A percentile compares a stretch with the other conserved stretches of the same genome.
These are phyloP conservation scores for Apaloderma vittatum DNA, from an alignment of 2,113 vertebrate species.

Conservation along the genomic window DNA sequence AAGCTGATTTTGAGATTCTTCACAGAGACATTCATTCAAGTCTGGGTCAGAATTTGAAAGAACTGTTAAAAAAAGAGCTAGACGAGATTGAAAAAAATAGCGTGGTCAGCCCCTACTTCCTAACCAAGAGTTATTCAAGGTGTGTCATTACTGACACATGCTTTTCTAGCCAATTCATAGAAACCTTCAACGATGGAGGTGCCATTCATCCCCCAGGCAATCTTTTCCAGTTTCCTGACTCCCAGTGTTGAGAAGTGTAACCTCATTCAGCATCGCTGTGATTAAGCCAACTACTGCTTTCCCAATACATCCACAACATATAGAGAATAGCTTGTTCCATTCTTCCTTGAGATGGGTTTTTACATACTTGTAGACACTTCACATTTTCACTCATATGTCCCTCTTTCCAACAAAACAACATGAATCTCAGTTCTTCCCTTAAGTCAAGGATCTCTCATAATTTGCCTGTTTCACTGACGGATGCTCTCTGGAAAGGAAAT, in stretches of 20 bases:
- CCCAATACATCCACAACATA: background rate
- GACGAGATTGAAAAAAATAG: background rate
- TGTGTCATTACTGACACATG: background rate
- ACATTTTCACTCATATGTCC: background rate
- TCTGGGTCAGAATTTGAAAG: background rate
- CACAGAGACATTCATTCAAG: background rate
- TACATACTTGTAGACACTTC: background rate
- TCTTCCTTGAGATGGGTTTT: background rate
- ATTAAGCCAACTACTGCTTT: background rate
- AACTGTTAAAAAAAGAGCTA: background rate
- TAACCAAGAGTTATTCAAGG: background rate
- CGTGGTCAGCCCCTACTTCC: background rate
- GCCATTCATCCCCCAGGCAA: background rate
- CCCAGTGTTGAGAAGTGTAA: background rate
- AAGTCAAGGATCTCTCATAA: background rate
- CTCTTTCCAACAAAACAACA: background rate
- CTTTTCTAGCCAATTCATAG: background rate
- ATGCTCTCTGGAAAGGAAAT: background rate
- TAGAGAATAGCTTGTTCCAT: background rate
- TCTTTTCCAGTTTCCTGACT: background rate
- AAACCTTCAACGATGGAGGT: background rate
- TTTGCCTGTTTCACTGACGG: background rate
- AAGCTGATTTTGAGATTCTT: background rate
- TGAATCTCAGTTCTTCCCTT: background rate
- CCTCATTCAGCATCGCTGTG: background rate